A percentile compares a stretch with the other conserved stretches of the same genome.
These are phyloP conservation scores for Rhinolophus ferrumequinum DNA, from an alignment of 2,113 vertebrate genomes.

Conservation along the genomic window DNA sequence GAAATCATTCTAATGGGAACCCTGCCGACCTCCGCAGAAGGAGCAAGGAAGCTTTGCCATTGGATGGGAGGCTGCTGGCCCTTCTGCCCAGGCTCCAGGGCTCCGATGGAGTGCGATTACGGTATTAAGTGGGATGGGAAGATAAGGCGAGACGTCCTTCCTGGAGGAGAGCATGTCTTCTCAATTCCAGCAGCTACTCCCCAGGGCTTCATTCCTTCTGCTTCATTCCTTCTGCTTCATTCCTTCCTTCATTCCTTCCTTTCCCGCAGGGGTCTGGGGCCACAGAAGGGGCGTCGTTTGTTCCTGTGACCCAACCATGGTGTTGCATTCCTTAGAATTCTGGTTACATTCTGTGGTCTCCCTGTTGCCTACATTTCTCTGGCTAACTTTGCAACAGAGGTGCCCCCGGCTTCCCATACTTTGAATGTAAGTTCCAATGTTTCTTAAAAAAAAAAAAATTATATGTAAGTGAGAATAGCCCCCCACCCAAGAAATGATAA, in stretches of 20 bases:
- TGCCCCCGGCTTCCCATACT: background rate
- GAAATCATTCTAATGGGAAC: background rate
- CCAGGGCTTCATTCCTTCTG: slow-evolving; percentile 38
- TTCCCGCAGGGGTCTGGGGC: slow-evolving; percentile 21
- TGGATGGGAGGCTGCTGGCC: background rate
- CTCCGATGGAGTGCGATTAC: background rate
- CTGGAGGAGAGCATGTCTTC: background rate
- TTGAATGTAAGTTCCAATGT: background rate
- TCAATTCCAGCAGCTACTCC: slow-evolving; percentile 53
- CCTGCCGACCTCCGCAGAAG: background rate
- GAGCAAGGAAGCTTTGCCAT: background rate
- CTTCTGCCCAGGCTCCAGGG: background rate
- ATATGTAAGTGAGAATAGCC: background rate
- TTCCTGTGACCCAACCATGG: background rate
- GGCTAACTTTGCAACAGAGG: background rate
- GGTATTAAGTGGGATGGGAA: slow-evolving; percentile 15
- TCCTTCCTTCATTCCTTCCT: too few species aligned
- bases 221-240: slow-evolving; percentile 29
- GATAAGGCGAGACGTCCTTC: background rate
- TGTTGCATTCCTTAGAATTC: background rate
- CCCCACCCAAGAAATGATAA: background rate
- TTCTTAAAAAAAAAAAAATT: background rate
- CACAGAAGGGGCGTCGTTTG: background rate
- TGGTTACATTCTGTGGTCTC: background rate
- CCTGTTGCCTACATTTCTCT: background rate